A percentile compares a stretch with the other conserved stretches of the same genome.
Evolutionary conservation across 1,140 invertebrate species (phyloP).

Genomic region (Caenorhabditis tropicalis): DNA sequence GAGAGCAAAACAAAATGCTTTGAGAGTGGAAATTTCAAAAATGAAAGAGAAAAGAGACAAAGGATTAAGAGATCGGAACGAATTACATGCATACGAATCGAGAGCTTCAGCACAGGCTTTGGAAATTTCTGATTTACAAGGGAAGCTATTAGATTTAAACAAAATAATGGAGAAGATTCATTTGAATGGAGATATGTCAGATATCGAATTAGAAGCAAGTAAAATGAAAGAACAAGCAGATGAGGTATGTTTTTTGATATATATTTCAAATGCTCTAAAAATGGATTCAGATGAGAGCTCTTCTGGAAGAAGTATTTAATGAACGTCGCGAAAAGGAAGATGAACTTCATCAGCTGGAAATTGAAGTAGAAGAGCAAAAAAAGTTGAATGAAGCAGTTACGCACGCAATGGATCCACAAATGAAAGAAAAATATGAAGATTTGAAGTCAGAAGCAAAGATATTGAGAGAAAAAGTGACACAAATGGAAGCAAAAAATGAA

Average conservation of each 20-base stretch:
- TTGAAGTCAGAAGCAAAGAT: conserved; percentile 10
- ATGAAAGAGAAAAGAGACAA: conserved; percentile 28
- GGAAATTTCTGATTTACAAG: neutral
- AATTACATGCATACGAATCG: conserved; percentile 16
- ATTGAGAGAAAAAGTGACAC: neutral
- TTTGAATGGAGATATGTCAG: conserved; percentile 34
- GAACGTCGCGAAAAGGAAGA: neutral
- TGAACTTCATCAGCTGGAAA: neutral
- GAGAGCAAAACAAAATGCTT: neutral
- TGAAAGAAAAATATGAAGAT: conserved; percentile 20
- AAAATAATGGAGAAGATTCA: conserved; percentile 38
- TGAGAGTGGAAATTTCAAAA: conserved; percentile 14
- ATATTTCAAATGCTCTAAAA: no score
- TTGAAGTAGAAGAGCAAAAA: conserved; percentile 1
- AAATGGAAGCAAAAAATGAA: conserved; percentile 14
- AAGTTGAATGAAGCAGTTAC: conserved; percentile 26
- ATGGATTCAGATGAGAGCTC: conserved; percentile 17
- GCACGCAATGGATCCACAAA: conserved; percentile 29
- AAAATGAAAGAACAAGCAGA: conserved; percentile 34
- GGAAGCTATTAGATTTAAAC: conserved; percentile 17
- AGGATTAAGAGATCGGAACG: neutral
- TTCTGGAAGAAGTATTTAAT: conserved; percentile 2
- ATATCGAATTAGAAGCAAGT: conserved; percentile 28
- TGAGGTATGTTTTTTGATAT: neutral
- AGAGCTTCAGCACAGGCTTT: conserved; percentile 6